Evolutionary conservation across 2,888 invertebrate species (phyloP), one percentile per base, ranked within the genome.

Genomic region (Cheilosia urbana): DNA sequence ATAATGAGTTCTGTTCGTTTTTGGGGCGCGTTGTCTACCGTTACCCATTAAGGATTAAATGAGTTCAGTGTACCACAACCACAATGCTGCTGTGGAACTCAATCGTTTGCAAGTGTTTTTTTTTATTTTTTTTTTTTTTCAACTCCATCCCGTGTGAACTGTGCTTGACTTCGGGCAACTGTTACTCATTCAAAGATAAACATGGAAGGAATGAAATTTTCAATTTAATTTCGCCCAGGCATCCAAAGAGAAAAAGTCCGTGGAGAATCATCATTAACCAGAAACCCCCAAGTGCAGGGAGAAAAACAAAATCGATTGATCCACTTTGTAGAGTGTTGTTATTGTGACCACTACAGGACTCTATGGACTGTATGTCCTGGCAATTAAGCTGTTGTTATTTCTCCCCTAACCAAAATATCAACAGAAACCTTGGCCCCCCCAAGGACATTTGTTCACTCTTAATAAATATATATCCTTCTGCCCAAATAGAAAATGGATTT

Each of bases 161-260:
- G 60, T 65, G 51, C 69, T 55, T 17, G 27, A 27, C 63, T 63
- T 15, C 80, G 55, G 80, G 71, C 53, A 75, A 66, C 66, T 76
- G 65, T 80, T 58, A 76, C 55, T 71, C 71, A 76, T 76, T 84
- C 76, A 71, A 58, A 80, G 71, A 75, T 66, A 80, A 84, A 76
- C 63, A 65, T 63, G 45, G 37, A 69, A 55, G 19, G 42, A 80
- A 66, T 71, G 84, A 42, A 65, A 11, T 68, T 68, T 84, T 76
- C 79, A 75, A 80, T 71, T 55, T 65, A 80, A 80, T 65, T 51
- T 53, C 30, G 27, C 15, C 69, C 55, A 40, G 19, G 37, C 40
- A 65, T 11, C 15, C 60, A 45, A 42, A 55, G 51, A 34, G 9
- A 21, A 51, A 21, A 53, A 62, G n/a, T 62, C 27, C 21, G 19